These are phyloP conservation scores for Anguilla japonica DNA, from an alignment of 2,113 vertebrate genomes.

Conservation along the genomic window DNA sequence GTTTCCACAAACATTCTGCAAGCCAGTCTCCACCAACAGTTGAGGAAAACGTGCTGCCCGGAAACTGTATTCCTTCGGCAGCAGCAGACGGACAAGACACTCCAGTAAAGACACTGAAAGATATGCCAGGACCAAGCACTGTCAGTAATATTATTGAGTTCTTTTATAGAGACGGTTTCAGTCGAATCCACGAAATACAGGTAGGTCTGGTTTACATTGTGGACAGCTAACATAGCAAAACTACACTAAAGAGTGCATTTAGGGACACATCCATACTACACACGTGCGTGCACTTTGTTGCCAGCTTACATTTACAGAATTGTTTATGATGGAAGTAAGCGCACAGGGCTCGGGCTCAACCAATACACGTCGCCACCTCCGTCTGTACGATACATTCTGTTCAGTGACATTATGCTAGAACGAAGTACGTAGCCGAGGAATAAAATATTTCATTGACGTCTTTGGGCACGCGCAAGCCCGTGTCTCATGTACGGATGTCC, in stretches of 20 bases:
- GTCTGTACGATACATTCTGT: not conserved
- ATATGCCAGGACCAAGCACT: conserved; percentile 73
- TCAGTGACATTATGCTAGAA: not conserved
- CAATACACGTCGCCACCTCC: not conserved
- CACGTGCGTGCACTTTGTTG: not conserved
- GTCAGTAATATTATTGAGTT: conserved; percentile 69
- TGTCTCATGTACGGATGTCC: not conserved
- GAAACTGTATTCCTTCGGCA: not conserved
- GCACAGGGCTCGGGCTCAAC: not conserved
- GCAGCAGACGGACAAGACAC: not conserved
- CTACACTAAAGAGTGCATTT: not conserved
- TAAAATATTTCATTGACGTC: not conserved
- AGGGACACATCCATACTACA: not conserved
- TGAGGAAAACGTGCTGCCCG: conserved; percentile 2
- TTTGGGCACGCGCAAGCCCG: not conserved
- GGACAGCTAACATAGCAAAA: not conserved
- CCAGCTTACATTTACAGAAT: not conserved
- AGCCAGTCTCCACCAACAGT: not conserved
- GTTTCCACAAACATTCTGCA: conserved; percentile 5
- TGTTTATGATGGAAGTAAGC: not conserved
- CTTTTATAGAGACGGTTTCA: conserved; percentile 72
- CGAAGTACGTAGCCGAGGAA: not conserved
- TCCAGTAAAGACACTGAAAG: conserved; percentile 59
- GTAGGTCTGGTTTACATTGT: conserved; percentile 41
- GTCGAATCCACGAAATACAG: conserved; percentile 76